Percentiles rank a stretch among this genome's conserved stretches.
Evolutionary conservation across 2,113 vertebrate species (phyloP).

Genomic region (Picathartes gymnocephalus): DNA sequence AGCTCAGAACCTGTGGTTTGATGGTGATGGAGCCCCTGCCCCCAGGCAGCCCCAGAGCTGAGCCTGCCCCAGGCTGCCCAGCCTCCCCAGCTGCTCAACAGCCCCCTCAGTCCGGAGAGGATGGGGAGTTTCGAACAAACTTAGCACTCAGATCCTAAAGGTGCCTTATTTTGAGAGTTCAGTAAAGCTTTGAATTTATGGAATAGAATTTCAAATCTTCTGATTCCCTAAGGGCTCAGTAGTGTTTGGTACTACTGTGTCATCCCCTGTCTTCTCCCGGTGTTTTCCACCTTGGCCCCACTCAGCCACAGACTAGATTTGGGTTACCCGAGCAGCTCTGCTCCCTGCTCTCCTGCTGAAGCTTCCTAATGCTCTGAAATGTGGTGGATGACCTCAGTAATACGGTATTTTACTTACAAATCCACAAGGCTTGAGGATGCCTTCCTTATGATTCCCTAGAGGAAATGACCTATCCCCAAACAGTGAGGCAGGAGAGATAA

Average conservation of each 20-base stretch:
- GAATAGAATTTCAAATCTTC: neutral
- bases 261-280: neutral
- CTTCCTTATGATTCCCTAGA: neutral
- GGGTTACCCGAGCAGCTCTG: neutral
- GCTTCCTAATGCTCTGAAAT: neutral
- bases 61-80: neutral
- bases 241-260: neutral
- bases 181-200: neutral
- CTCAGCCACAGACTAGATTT: neutral
- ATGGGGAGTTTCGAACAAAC: neutral
- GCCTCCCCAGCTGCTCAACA: fast-evolving
- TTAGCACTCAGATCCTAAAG: neutral
- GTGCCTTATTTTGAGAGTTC: neutral
- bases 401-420: neutral
- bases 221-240: neutral
- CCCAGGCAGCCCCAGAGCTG: neutral
- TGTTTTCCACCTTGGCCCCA: neutral
- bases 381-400: neutral
- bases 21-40: neutral
- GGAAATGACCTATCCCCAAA: neutral
- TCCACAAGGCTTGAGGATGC: neutral
- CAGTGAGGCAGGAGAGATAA: neutral
- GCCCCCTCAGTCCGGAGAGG: fast-evolving
- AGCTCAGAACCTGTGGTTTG: neutral
- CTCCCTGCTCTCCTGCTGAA: neutral